phyloP scores from a whole-genome alignment of 2,888 invertebrate genomes.

The Zygothrica quintamaculata region DNA sequence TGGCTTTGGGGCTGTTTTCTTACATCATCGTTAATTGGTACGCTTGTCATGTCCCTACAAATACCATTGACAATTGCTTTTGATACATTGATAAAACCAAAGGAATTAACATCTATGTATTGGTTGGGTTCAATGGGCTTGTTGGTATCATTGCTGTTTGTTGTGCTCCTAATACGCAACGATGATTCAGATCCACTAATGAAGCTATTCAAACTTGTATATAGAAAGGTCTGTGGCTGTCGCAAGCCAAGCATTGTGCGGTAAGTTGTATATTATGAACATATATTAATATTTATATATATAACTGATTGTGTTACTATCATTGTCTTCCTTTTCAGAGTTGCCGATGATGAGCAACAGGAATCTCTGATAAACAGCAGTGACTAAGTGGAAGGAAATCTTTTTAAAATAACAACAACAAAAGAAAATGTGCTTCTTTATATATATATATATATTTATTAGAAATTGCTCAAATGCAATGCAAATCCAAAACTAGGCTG shows the following conservation, averaged over 20 bases:
- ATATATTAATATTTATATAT: too few relatives aligned
- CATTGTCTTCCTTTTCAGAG: slow-evolving; percentile 65
- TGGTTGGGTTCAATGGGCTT: slow-evolving; percentile 92
- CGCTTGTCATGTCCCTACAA: slow-evolving; percentile 92
- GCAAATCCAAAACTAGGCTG: slow-evolving; percentile 79
- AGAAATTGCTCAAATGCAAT: slow-evolving; percentile 67
- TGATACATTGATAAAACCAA: slow-evolving; percentile 90
- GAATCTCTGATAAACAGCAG: slow-evolving; percentile 86
- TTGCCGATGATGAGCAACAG: slow-evolving; percentile 87
- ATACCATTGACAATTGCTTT: slow-evolving; percentile 95
- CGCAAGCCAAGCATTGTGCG: slow-evolving; percentile 82
- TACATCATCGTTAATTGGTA: slow-evolving; percentile 95
- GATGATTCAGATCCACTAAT: slow-evolving; percentile 93
- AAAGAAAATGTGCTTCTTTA: slow-evolving; percentile 58
- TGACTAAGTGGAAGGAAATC: slow-evolving; percentile 54
- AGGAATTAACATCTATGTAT: slow-evolving; percentile 89
- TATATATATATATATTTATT: too few relatives aligned
- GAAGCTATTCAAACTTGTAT: slow-evolving; percentile 83
- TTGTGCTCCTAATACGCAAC: slow-evolving; percentile 90
- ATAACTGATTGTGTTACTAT: neutral
- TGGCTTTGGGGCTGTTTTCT: slow-evolving; percentile 98
- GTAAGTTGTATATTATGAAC: slow-evolving; percentile 58
- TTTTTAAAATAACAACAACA: too few relatives aligned
- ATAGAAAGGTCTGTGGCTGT: slow-evolving; percentile 83
- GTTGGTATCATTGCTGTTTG: slow-evolving; percentile 85